Base-by-base conservation (phyloP, 2,797 vertebrate species). In the Chaetodon trifasciatus region DNA sequence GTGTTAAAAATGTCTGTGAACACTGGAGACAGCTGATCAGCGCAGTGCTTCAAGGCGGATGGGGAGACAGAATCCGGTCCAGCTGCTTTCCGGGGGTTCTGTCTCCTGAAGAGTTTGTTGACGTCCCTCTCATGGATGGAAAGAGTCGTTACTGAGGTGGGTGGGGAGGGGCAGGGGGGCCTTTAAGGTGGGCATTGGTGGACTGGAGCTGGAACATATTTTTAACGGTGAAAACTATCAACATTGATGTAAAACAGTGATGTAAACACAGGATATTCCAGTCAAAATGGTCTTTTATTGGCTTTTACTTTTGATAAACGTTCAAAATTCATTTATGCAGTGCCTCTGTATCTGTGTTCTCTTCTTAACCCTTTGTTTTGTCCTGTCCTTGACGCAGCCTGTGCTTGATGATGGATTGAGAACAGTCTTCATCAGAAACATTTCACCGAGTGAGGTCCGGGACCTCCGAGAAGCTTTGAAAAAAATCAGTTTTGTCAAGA, bases 401-500 rank as follows among this genome's bases (percentile, higher is more conserved):
- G 1, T n/a, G 1, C 0, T 0, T 0, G 60, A 47, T 6, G 8
- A 66, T 1, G 61, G 32, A 32, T 0, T 0, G 2, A 70, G 24
- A 1, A 58, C 17, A 0, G 1, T 94, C 75, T 47, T 56, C 47
- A 74, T 94, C 58, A 67, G 52, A 1, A 74, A 87, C 69, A 80
- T 93, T 24, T 75, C 86, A 0, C 35, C 1, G 0, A 62, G 15
- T 0, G 64, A 92, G 8, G 0, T 32, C 32, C 5, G 0, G 1
- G 9, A 62, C 0, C 84, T 93, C 4, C 76, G 19, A 17, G 49
- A 81, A 6, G 1, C 21, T 24, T 4, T 93, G 60, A 62, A 15
- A 19, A 76, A 79, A 8, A 78, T 87, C 0, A 10, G 3, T 1
- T 15, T 0, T 1, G 49, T 93, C 11, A 75, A 0, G 5, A 85